Evolutionary conservation across 2,888 invertebrate genomes (phyloP).

Genomic region (Koerneria pararmatus): DNA sequence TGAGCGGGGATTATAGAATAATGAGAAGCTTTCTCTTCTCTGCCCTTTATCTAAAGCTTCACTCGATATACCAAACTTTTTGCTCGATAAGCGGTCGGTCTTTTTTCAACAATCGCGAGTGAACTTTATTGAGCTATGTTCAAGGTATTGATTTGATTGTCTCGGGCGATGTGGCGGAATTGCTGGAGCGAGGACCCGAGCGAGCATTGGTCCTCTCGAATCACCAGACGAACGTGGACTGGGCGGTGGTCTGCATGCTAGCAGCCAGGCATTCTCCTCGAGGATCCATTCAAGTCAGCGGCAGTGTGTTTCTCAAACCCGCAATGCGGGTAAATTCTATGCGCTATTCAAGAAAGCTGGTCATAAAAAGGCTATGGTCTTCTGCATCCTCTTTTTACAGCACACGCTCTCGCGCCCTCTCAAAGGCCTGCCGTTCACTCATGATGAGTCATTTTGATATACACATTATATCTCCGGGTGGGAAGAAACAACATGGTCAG

Average conservation of each 20-base stretch:
- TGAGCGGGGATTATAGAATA: no score
- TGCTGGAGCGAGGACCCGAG: slow-evolving; percentile 29
- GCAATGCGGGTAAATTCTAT: no score
- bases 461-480: no score
- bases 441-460: no score
- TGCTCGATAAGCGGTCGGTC: no score
- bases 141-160: slow-evolving; percentile 22
- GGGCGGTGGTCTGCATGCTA: slow-evolving; percentile 50
- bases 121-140: neutral
- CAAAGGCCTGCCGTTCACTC: no score
- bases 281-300: neutral
- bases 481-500: no score
- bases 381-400: neutral
- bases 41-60: no score
- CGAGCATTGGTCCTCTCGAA: slow-evolving; percentile 46
- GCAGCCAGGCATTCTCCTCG: slow-evolving; percentile 28
- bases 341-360: no score
- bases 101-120: no score
- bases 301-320: neutral
- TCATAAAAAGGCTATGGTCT: neutral
- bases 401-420: neutral
- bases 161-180: slow-evolving; percentile 40
- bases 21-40: no score
- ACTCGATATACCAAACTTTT: no score
- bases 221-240: slow-evolving; percentile 54